These are phyloP conservation scores for Drosophila pegasa DNA, from an alignment of 2,888 invertebrate species.

Conservation along the genomic window DNA sequence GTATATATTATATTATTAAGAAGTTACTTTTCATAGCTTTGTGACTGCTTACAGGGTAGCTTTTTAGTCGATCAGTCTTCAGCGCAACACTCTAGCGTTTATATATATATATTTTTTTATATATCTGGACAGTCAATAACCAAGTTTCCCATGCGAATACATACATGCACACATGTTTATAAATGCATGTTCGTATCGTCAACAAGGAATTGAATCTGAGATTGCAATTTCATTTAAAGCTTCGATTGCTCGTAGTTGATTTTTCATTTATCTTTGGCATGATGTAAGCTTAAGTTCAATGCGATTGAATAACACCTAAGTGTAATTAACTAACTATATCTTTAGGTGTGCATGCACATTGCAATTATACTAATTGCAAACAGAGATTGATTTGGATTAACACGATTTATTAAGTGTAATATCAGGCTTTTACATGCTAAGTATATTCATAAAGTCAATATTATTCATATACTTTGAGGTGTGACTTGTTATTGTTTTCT, in stretches of 20 bases:
- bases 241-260: conserved; percentile 22
- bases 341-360: conserved; percentile 3
- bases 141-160: conserved; percentile 21
- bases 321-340: not conserved
- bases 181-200: not conserved
- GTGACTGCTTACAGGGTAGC: not conserved
- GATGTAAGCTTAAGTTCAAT: conserved; percentile 64
- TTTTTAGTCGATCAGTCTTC: not conserved
- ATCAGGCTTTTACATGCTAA: conserved; percentile 3
- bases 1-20: not conserved
- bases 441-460: not conserved
- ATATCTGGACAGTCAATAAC: conserved; percentile 26
- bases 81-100: not conserved
- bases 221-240: conserved; percentile 57
- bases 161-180: not conserved
- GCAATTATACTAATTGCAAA: conserved; percentile 17
- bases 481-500: not conserved
- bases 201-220: conserved; percentile 26
- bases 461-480: not conserved
- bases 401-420: not conserved
- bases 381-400: not conserved
- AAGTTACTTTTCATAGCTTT: no score
- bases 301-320: conserved; percentile 16
- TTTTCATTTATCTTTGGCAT: conserved; percentile 55
- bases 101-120: conserved; percentile 9